phyloP scores from a whole-genome alignment of 2,113 vertebrate species.

The Melozone crissalis region DNA sequence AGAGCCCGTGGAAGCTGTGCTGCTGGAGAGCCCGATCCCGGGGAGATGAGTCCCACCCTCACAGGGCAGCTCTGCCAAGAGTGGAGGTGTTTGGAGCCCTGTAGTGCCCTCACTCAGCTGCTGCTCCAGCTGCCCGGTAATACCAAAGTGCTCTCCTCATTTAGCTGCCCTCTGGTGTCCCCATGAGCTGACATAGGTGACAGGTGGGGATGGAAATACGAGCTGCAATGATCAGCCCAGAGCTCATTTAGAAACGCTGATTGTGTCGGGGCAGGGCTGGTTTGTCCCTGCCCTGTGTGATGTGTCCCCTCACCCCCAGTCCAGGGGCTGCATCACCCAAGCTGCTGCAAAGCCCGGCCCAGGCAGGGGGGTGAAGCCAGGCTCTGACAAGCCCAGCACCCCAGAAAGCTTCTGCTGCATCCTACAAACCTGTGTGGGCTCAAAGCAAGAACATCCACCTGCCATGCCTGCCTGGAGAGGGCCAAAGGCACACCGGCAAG shows the following conservation, averaged over 20 bases:
- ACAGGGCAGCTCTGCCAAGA: no score
- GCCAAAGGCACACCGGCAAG: background rate
- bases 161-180: background rate
- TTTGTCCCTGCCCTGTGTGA: background rate
- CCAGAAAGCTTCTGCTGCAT: background rate
- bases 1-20: background rate
- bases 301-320: background rate
- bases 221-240: background rate
- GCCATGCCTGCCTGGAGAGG: background rate
- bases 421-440: rapidly evolving
- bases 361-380: background rate
- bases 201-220: background rate
- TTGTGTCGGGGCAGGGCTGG: background rate
- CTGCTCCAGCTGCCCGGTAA: background rate
- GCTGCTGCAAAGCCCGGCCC: background rate
- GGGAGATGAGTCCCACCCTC: background rate
- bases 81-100: background rate
- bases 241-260: background rate
- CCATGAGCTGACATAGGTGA: background rate
- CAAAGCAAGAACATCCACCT: background rate
- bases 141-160: background rate
- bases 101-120: background rate
- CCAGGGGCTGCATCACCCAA: background rate
- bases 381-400: background rate
- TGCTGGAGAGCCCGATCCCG: rapidly evolving